These are phyloP conservation scores for Spicauda simplicius DNA, from an alignment of 2,888 invertebrate species.

Conservation along the genomic window DNA sequence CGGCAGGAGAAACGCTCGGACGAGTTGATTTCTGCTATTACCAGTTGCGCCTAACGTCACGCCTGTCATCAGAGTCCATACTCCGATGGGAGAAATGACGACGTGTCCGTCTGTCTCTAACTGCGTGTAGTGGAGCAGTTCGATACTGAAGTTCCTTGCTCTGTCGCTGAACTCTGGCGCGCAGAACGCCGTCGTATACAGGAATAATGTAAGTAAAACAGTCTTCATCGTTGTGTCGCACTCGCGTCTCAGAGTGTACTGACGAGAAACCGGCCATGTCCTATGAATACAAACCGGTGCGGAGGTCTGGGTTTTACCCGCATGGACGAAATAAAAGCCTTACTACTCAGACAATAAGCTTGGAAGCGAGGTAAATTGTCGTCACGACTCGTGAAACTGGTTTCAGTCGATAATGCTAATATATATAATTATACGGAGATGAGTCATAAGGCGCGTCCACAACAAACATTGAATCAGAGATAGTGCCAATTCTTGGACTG, in stretches of 20 bases:
- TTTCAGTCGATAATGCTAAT: background rate
- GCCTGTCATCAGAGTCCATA: conserved; percentile 80
- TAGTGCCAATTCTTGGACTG: background rate
- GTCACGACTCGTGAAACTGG: background rate
- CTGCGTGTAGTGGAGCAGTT: conserved; percentile 70
- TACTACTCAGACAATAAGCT: conserved; percentile 2
- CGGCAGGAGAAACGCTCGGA: conserved; percentile 65
- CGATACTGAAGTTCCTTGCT: conserved; percentile 74
- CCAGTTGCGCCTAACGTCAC: conserved; percentile 71
- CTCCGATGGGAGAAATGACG: conserved; percentile 78
- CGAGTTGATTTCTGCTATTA: conserved; percentile 62
- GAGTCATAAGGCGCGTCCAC: conserved; percentile 1
- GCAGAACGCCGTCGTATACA: conserved; percentile 60
- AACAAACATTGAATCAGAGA: background rate
- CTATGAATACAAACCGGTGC: conserved; percentile 28
- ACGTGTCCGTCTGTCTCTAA: conserved; percentile 68
- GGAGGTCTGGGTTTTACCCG: conserved; percentile 14
- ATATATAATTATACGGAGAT: background rate
- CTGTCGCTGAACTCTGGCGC: conserved; percentile 67
- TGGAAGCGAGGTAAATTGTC: too few relatives aligned
- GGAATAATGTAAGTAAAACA: conserved; percentile 54
- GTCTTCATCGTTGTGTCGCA: conserved; percentile 56
- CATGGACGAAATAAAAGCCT: background rate
- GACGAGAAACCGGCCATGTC: conserved; percentile 15
- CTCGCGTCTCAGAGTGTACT: conserved; percentile 18